These are phyloP conservation scores for Epinotia demarniana DNA, from an alignment of 2,888 invertebrate species.

Conservation along the genomic window DNA sequence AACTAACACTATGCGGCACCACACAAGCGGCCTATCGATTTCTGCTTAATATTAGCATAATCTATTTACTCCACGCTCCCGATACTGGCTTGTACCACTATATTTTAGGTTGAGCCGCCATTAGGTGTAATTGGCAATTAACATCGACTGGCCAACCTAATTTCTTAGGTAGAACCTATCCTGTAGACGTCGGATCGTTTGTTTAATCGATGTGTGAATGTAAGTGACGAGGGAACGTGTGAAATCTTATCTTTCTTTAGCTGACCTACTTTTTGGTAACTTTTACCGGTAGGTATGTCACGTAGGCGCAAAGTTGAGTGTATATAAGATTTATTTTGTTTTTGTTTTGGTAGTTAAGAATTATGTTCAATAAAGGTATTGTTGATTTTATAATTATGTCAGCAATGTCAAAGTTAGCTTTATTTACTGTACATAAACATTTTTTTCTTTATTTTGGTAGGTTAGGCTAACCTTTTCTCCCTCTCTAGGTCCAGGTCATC, in stretches of 20 bases:
- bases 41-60: constrained; percentile 32
- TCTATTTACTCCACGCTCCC: constrained; percentile 35
- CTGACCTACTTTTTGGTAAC: neutral
- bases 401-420: too few relatives aligned
- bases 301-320: neutral
- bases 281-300: neutral
- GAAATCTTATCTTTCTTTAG: neutral
- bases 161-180: constrained; percentile 50
- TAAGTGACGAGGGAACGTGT: constrained; percentile 4
- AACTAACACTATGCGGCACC: neutral
- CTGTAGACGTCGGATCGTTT: constrained; percentile 22
- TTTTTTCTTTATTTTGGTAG: too few relatives aligned
- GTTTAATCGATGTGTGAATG: constrained; percentile 14
- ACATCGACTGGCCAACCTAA: constrained; percentile 55
- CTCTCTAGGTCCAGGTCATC: too few relatives aligned
- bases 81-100: constrained; percentile 45
- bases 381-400: too few relatives aligned
- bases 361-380: too few relatives aligned
- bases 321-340: neutral
- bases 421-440: too few relatives aligned
- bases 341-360: too few relatives aligned
- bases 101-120: constrained; percentile 46
- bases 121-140: constrained; percentile 65
- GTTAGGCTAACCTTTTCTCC: too few relatives aligned
- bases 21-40: constrained; percentile 18